Percentiles rank a stretch among this genome's conserved stretches.
Conservation (phyloP, 2,797 vertebrate genomes). For the Myotis planiceps region DNA sequence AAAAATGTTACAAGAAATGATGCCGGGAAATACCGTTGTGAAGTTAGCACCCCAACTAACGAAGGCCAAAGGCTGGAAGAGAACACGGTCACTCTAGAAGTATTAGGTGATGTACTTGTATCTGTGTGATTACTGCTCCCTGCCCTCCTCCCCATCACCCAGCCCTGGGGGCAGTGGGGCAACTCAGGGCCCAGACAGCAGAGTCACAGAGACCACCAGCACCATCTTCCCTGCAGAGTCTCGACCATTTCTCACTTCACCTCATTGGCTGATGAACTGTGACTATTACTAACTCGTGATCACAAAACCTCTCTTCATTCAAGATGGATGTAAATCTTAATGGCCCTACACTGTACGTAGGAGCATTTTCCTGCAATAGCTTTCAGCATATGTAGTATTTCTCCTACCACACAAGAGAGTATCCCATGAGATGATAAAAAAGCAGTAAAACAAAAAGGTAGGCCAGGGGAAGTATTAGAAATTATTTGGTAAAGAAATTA, state of each 20-base stretch:
- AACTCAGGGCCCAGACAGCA: too few species aligned
- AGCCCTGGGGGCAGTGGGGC: background rate
- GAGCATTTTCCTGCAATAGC: background rate
- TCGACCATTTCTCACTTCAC: background rate
- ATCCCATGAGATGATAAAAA: background rate
- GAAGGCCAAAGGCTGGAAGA: slow-evolving; percentile 90
- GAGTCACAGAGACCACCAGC: background rate
- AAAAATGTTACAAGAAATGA: slow-evolving; percentile 92
- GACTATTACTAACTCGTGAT: background rate
- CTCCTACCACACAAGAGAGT: background rate
- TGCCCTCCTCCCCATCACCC: accelerated
- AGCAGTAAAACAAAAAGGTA: background rate
- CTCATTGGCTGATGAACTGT: background rate
- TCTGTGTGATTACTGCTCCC: background rate
- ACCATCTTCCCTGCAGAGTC: background rate
- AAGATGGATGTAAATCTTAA: background rate
- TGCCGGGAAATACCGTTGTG: slow-evolving; percentile 95
- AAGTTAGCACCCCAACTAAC: slow-evolving; percentile 93
- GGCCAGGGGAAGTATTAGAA: background rate
- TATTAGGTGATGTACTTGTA: slow-evolving; percentile 89
- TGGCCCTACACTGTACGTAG: background rate
- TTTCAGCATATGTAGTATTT: background rate
- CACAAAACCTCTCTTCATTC: background rate
- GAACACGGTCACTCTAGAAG: slow-evolving; percentile 92
- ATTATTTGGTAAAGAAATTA: background rate